Evolutionary conservation across 1,140 invertebrate species (phyloP), one percentile per base, ranked within the genome.

Genomic region (Lepidurus couesii): DNA sequence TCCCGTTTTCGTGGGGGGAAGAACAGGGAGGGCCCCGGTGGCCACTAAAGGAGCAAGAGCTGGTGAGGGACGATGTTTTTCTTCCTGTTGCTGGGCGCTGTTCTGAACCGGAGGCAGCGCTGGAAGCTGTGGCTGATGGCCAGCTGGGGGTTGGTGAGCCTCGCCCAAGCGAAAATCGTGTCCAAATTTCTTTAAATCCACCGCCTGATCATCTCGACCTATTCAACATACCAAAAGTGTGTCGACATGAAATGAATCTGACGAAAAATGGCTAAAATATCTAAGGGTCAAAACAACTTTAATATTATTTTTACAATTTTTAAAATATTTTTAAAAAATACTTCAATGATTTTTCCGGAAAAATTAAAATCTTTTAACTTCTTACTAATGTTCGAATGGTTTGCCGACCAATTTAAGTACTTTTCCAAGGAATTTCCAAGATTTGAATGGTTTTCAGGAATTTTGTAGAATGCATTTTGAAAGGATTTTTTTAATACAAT

Each of bases 161-260:
- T 88, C 87, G n/a, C 83, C 82, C 21, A 90, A 81, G 83, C 89
- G 88, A 80, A 90, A 90, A 77, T 89, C 88, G n/a, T 86, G 82
- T 24, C 86, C 84, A 81, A 90, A 90, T 73, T 89, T 88, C 81
- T 89, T 87, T 11, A 90, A 78, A 53, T 90, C 88, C 26, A 86
- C 84, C 65, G 88, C 83, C 74, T 88, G 85, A 44, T 88, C 87
- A 42, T 89, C 87, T 79, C 88, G 83, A 42, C 83, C 84, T 81
- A 83, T 11, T 7, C 34, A 16, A 13, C 0, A 73, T 34, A 9
- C 3, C 7, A 10, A 75, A 75, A 73, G n/a, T n/a, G 65, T 26
- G 7, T 73, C 0, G 26, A 8, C n/a, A 26, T 21, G 21, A 8
- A 21, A 0, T 7, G 21, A 73, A 21, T 73, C 26, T 73, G 21